phyloP scores from a whole-genome alignment of 1,140 invertebrate genomes.

The Ceratina japonica region DNA sequence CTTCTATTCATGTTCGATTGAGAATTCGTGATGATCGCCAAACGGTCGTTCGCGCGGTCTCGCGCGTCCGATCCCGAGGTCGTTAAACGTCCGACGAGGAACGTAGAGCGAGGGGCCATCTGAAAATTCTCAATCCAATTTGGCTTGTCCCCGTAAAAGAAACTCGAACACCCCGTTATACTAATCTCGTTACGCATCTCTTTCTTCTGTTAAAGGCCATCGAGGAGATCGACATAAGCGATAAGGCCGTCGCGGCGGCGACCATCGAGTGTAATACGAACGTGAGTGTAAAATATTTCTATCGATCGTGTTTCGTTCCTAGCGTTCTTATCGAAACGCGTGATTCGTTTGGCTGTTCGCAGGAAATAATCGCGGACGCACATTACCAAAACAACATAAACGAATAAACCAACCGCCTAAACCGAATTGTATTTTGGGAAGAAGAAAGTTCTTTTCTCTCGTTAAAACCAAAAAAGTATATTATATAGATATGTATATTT shows the following conservation, averaged over 20 bases:
- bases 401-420: conserved; percentile 74
- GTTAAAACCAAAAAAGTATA: conserved; percentile 80
- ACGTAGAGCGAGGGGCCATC: conserved; percentile 77
- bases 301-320: background rate
- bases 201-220: conserved; percentile 68
- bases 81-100: conserved; percentile 67
- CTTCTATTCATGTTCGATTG: too few relatives aligned
- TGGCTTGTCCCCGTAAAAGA: background rate
- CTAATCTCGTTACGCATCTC: background rate
- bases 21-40: conserved; percentile 74
- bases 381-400: conserved; percentile 75
- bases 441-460: conserved; percentile 79
- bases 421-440: conserved; percentile 78
- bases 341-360: conserved; percentile 47
- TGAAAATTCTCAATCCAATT: conserved; percentile 57
- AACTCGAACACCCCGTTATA: background rate
- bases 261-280: conserved; percentile 75
- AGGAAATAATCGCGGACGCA: conserved; percentile 78
- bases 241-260: conserved; percentile 77
- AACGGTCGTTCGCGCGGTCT: conserved; percentile 62
- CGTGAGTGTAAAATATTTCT: conserved; percentile 64
- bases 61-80: conserved; percentile 66
- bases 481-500: conserved; percentile 80
- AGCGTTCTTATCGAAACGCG: background rate
- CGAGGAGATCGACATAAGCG: conserved; percentile 76